A percentile compares a stretch with the other conserved stretches of the same genome.
Evolutionary conservation across 1,140 invertebrate species (phyloP).

Genomic region (Aphelenchoides fujianensis): DNA sequence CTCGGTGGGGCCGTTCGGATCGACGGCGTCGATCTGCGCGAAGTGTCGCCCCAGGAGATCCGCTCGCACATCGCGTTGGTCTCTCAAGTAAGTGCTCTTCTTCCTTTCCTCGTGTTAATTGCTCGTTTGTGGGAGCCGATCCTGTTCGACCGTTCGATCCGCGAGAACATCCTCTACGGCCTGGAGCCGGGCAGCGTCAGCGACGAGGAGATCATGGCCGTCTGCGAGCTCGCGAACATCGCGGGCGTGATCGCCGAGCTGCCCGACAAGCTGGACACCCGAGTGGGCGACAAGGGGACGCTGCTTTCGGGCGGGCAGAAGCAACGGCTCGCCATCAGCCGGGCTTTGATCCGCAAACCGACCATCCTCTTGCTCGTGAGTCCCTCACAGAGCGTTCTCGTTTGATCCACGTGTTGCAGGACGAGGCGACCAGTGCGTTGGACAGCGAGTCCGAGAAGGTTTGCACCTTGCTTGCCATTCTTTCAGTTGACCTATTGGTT

Average conservation of each 20-base stretch:
- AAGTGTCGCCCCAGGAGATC: constrained; percentile 23
- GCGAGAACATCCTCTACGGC: constrained; percentile 34
- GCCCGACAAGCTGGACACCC: constrained; percentile 19
- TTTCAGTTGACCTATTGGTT: neutral
- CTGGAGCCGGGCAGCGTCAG: constrained; percentile 12
- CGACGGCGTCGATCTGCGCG: constrained; percentile 18
- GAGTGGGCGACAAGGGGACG: constrained; percentile 46
- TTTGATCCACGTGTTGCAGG: too few species aligned
- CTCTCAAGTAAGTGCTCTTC: too few species aligned
- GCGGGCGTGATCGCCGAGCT: constrained; percentile 5
- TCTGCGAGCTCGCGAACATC: constrained; percentile 23
- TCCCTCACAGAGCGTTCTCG: too few species aligned
- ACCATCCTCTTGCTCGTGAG: constrained; percentile 33
- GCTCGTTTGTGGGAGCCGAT: constrained; percentile 61
- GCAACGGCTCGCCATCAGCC: constrained; percentile 48
- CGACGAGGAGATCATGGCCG: constrained; percentile 27
- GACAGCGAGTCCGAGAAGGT: constrained; percentile 30
- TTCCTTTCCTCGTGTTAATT: too few species aligned
- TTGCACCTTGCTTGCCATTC: neutral
- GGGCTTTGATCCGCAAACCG: constrained; percentile 39
- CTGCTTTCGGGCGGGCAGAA: constrained; percentile 36
- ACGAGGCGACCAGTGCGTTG: constrained; percentile 37
- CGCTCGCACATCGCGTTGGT: constrained; percentile 16
- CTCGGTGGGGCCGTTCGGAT: constrained; percentile 65
- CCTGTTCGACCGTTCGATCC: constrained; percentile 57